Evolutionary conservation across 2,113 vertebrate genomes (phyloP).

Genomic region (Eubucco bourcierii): DNA sequence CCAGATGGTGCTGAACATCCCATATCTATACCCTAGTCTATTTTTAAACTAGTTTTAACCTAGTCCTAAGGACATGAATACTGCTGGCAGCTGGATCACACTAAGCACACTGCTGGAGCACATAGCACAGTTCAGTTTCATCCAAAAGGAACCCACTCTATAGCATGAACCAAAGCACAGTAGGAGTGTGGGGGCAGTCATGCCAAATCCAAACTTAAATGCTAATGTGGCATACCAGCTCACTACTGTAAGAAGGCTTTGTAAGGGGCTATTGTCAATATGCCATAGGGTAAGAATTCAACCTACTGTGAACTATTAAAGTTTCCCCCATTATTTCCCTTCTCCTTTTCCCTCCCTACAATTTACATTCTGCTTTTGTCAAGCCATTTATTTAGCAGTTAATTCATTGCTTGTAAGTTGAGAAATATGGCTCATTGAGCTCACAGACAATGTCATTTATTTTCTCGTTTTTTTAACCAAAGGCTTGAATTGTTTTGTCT

Average conservation of each 20-base stretch:
- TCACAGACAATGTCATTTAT: constrained; percentile 6
- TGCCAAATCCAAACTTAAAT: background rate
- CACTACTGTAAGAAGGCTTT: background rate
- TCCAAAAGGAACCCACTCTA: background rate
- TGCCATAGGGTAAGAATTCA: background rate
- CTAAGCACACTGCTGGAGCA: background rate
- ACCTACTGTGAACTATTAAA: constrained; percentile 30
- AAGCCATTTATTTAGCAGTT: constrained; percentile 31
- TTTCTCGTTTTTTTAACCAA: constrained; percentile 7
- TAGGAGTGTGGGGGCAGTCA: background rate
- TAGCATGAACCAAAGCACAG: background rate
- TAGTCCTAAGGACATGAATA: background rate
- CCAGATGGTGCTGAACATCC: background rate
- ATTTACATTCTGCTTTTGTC: constrained; percentile 33
- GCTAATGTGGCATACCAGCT: background rate
- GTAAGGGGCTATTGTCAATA: constrained; percentile 9
- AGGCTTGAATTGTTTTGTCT: background rate
- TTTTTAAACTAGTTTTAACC: background rate
- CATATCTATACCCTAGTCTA: background rate
- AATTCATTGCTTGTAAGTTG: constrained; percentile 15
- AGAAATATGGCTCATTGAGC: constrained; percentile 51
- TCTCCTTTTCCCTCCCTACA: background rate
- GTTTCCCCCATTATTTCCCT: constrained; percentile 23
- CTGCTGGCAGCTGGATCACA: background rate
- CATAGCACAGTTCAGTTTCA: background rate